A percentile compares a stretch with the other conserved stretches of the same genome.
phyloP scores from a whole-genome alignment of 2,797 vertebrate species.

The Liparis tanakae region DNA sequence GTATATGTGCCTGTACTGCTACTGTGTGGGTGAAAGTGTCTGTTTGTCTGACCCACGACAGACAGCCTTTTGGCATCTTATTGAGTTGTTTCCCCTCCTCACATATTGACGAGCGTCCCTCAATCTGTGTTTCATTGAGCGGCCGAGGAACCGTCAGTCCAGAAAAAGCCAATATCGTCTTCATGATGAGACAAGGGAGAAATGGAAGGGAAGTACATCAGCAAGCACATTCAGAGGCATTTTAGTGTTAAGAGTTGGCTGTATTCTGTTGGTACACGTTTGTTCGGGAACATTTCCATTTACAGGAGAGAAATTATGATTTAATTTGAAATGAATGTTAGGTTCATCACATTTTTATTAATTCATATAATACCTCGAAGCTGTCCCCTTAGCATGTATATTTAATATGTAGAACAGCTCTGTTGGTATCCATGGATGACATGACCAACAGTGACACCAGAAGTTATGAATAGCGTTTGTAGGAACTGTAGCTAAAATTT shows the following conservation, averaged over 20 bases:
- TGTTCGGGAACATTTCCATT: neutral
- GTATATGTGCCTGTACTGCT: too few relatives aligned
- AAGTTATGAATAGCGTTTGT: neutral
- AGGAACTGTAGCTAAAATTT: neutral
- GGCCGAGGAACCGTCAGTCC: conserved; percentile 19
- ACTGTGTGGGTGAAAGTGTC: neutral
- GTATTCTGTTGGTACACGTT: neutral
- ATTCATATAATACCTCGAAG: neutral
- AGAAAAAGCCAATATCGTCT: conserved; percentile 24
- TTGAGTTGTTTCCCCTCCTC: conserved; percentile 35
- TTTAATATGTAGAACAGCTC: neutral
- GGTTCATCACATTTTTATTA: neutral
- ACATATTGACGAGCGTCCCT: conserved; percentile 35
- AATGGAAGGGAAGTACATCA: conserved; percentile 27
- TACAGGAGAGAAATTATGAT: neutral
- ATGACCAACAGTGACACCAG: neutral
- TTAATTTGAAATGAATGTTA: neutral
- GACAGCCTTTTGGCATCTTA: conserved; percentile 23
- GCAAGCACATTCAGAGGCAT: conserved; percentile 7
- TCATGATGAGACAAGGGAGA: conserved; percentile 45
- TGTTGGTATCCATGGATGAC: neutral
- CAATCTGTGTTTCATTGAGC: conserved; percentile 53
- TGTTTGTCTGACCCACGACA: conserved; percentile 6
- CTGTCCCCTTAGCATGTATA: neutral
- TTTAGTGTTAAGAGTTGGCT: neutral